Conservation (phyloP, 2,888 invertebrate species). For the Limnephilus marmoratus region DNA sequence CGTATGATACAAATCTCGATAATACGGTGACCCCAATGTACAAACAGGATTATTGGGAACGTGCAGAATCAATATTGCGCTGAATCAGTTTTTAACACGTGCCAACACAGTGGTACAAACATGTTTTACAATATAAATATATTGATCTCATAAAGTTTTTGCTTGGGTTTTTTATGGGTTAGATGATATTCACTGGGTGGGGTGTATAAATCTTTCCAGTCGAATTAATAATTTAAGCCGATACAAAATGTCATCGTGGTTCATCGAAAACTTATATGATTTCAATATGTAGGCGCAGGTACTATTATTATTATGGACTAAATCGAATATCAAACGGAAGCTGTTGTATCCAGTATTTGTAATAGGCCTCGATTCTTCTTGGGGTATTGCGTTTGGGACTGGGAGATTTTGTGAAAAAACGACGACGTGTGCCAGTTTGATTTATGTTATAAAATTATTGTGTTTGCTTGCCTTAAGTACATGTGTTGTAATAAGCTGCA, state of each 20-base stretch:
- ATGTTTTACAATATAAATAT: neutral
- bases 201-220: neutral
- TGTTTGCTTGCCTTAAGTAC: too few relatives aligned
- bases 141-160: neutral
- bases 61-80: neutral
- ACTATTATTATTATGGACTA: too few relatives aligned
- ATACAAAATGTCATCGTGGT: neutral
- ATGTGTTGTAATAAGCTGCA: too few relatives aligned
- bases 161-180: neutral
- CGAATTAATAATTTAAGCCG: neutral
- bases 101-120: neutral
- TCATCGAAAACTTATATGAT: neutral
- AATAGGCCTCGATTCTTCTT: too few relatives aligned
- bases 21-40: constrained; percentile 11
- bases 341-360: too few relatives aligned
- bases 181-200: neutral
- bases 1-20: neutral
- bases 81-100: constrained; percentile 15
- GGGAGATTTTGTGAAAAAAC: too few relatives aligned
- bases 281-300: neutral
- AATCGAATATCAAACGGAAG: too few relatives aligned
- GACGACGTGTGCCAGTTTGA: too few relatives aligned
- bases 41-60: constrained; percentile 14
- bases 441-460: too few relatives aligned
- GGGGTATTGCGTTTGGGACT: too few relatives aligned